phyloP scores from a whole-genome alignment of 1,140 invertebrate species.

The Drosophila sturtevanti region DNA sequence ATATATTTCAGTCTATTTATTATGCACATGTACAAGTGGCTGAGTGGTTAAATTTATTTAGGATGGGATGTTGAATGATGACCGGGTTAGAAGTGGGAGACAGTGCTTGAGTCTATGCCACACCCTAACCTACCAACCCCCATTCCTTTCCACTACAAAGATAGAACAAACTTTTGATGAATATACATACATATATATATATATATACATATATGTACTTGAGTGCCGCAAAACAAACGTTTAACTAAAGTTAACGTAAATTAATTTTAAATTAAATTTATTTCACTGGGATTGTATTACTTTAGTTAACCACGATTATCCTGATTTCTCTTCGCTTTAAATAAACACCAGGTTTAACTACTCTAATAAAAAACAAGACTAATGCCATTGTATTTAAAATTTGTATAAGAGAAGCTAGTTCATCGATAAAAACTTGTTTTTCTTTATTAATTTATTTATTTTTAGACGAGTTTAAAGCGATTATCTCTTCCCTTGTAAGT shows the following conservation, averaged over 20 bases:
- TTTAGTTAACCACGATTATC: background rate
- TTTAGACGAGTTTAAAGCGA: background rate
- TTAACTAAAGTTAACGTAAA: background rate
- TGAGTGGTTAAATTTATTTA: slow-evolving; percentile 8
- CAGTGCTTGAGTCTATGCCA: background rate
- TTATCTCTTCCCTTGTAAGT: background rate
- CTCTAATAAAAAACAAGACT: too few relatives aligned
- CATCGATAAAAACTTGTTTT: background rate
- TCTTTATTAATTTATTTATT: background rate
- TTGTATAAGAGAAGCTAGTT: too few relatives aligned
- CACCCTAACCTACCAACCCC: background rate
- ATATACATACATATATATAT: background rate
- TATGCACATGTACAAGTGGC: slow-evolving; percentile 8
- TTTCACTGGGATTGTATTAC: background rate
- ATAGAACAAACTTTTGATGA: background rate
- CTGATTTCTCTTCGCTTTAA: background rate
- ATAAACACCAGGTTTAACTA: too few relatives aligned
- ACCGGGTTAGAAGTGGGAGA: background rate
- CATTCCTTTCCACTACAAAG: too few relatives aligned
- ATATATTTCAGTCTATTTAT: slow-evolving; percentile 12
- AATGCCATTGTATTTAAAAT: too few relatives aligned
- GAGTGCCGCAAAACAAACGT: background rate
- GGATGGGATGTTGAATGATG: slow-evolving; percentile 1
- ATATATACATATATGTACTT: background rate
- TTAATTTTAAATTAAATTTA: background rate